Base-by-base conservation (phyloP, 1,140 invertebrate species). In the Pseudomyrmex sp. region DNA sequence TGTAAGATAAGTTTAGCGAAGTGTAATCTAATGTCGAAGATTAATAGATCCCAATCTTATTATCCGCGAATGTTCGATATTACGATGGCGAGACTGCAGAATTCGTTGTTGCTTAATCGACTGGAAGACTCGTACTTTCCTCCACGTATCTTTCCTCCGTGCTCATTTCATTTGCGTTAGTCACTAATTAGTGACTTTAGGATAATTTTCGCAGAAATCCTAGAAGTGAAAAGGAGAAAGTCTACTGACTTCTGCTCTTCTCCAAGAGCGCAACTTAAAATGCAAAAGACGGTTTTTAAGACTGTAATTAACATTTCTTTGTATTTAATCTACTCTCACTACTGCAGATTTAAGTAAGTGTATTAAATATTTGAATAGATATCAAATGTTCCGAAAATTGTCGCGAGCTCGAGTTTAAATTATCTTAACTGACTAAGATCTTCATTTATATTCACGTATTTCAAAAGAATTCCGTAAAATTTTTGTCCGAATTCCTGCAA, bases 1-100 rank as follows among this genome's bases (percentile, higher is more conserved):
- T 13, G 18, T 48, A 80, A 80, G 61, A 59, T 79, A 48, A 79
- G 10, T 69, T 58, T 69, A 12, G 13, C 13, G 18, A 58, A 20
- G 15, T 48, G 7, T 79, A 79, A 70, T 70, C 9, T 26, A 69
- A 79, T 68, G 46, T 77, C 35, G 10, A 79, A 58, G 15, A 59
- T 70, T 79, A 69, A 69, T 56, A 59, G 15, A 58, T 79, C 18
- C 10, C 54, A 59, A 58, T 79, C 44, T 70, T 10, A 44, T 44
- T 77, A 58, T 20, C 13, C 48, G 7, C 50, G 50, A 68, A 68
- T 12, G 18, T 48, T 70, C 23, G 23, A 70, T 12, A 44, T 69
- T 20, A 7, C 48, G 18, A 15, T n/a, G 4, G 9, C 35, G 10
- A 2, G 58, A 59, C 2, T 48, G 15, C 10, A 26, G 15, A 26